These are phyloP conservation scores for Porphyrio hochstetteri DNA, from an alignment of 2,113 vertebrate species.

Conservation along the genomic window DNA sequence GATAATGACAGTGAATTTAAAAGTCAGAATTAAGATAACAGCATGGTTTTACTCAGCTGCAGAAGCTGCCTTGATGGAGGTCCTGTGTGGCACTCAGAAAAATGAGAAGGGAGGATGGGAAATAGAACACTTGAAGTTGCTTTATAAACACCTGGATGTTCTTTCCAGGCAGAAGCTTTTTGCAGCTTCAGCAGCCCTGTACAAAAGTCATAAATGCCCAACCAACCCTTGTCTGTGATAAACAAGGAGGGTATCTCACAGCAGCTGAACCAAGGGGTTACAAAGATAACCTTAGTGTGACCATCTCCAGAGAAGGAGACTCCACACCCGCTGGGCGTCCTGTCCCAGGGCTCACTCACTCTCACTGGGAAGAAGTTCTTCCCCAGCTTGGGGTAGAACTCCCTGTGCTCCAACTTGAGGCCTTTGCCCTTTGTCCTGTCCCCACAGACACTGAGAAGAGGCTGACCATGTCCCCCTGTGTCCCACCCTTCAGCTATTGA, in stretches of 20 bases:
- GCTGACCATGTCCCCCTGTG: no score
- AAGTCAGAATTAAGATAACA: constrained; percentile 23
- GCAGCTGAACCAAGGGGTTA: neutral
- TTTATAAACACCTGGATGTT: no score
- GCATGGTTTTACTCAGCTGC: neutral
- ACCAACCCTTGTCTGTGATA: neutral
- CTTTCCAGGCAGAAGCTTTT: neutral
- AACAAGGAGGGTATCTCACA: neutral
- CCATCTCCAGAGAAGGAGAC: no score
- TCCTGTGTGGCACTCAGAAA: neutral
- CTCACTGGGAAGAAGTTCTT: no score
- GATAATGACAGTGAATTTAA: constrained; percentile 4
- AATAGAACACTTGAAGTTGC: neutral
- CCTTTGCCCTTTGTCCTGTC: no score
- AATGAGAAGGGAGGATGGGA: neutral
- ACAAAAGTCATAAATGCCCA: neutral
- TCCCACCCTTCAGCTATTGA: no score
- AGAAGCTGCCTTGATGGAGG: neutral
- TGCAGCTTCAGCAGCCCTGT: neutral
- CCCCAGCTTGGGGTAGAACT: no score
- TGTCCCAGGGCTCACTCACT: no score
- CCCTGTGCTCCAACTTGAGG: no score
- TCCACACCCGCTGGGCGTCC: no score
- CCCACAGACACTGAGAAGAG: no score
- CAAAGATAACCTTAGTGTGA: neutral